phyloP scores from a whole-genome alignment of 2,888 invertebrate genomes.

The Perizoma flavofasciatum region DNA sequence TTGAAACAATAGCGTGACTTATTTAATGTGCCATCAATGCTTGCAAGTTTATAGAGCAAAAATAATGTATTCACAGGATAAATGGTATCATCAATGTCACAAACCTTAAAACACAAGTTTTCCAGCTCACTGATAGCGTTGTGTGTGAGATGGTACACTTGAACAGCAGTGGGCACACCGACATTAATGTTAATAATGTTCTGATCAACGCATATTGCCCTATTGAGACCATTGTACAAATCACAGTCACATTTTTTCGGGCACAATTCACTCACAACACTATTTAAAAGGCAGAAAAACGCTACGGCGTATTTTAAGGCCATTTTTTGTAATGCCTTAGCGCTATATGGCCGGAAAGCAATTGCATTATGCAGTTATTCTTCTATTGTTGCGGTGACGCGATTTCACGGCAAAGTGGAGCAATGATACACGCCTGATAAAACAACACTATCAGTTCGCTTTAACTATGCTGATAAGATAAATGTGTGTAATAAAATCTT shows the following conservation, averaged over 20 bases:
- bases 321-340: constrained; percentile 53
- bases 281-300: constrained; percentile 36
- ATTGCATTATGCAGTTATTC: constrained; percentile 59
- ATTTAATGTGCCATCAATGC: too few species aligned
- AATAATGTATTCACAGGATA: too few species aligned
- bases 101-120: constrained; percentile 83
- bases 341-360: constrained; percentile 25
- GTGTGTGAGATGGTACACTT: constrained; percentile 84
- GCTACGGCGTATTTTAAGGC: constrained; percentile 50
- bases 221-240: constrained; percentile 72
- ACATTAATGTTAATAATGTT: constrained; percentile 84
- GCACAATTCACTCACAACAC: constrained; percentile 60
- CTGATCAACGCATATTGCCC: constrained; percentile 82
- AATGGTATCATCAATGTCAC: not conserved
- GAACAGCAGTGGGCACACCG: constrained; percentile 83
- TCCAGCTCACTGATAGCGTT: constrained; percentile 86
- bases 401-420: constrained; percentile 60
- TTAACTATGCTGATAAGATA: constrained; percentile 60
- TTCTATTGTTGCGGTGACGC: constrained; percentile 49
- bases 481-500: constrained; percentile 44
- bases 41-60: too few species aligned
- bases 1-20: constrained; percentile 52
- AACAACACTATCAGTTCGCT: constrained; percentile 58
- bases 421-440: constrained; percentile 66
- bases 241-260: constrained; percentile 84